Evolutionary conservation across 2,888 invertebrate species (phyloP).

Genomic region (Digitonthophagus gazella): DNA sequence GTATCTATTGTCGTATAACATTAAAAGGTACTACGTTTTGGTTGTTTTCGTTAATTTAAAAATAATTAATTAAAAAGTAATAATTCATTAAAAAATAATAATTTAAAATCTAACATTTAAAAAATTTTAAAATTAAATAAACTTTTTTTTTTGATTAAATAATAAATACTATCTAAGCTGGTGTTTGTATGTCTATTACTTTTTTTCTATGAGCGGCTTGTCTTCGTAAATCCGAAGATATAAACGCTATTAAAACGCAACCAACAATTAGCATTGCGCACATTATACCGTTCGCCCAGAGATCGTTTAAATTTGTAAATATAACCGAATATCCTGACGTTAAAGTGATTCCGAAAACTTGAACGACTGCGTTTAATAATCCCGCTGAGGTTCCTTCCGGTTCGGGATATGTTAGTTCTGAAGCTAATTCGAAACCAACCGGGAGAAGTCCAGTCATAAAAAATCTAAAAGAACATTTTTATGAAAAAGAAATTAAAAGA

Average conservation of each 20-base stretch:
- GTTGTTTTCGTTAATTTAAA: too few species aligned
- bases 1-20: too few species aligned
- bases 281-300: constrained; percentile 80
- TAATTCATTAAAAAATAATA: too few species aligned
- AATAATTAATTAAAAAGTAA: too few species aligned
- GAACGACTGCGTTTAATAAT: constrained; percentile 86
- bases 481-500: too few species aligned
- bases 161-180: too few species aligned
- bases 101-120: too few species aligned
- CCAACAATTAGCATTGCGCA: constrained; percentile 76
- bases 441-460: constrained; percentile 99
- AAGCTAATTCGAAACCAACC: constrained; percentile 96
- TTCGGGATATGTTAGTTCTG: constrained; percentile 95
- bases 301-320: constrained; percentile 64
- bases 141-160: too few species aligned
- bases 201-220: constrained; percentile 63
- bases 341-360: constrained; percentile 78
- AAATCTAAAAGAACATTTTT: constrained; percentile 63
- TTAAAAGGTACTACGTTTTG: too few species aligned
- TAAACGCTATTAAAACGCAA: constrained; percentile 73
- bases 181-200: neutral
- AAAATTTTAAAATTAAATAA: too few species aligned
- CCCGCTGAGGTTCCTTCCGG: constrained; percentile 97
- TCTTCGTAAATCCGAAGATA: constrained; percentile 76
- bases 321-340: constrained; percentile 73